Percentiles rank a stretch among this genome's conserved stretches.
These are phyloP conservation scores for Eristalis intricaria DNA, from an alignment of 2,888 invertebrate species.

Conservation along the genomic window DNA sequence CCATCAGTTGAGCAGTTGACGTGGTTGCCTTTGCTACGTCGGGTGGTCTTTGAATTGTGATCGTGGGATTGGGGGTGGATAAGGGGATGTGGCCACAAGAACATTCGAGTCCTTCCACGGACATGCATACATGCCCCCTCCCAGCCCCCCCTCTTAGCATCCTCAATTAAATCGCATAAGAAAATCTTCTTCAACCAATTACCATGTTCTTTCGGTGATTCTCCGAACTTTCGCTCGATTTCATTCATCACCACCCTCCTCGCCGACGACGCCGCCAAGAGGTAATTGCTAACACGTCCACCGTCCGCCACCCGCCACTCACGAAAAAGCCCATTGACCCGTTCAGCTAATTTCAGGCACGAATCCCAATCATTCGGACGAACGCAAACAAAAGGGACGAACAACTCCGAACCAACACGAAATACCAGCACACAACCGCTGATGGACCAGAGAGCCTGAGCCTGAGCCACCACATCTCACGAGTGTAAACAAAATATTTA, in stretches of 20 bases:
- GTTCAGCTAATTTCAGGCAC: constrained; percentile 17
- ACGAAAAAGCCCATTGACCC: constrained; percentile 36
- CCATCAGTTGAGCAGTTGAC: no score
- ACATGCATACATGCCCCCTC: no score
- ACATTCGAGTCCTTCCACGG: no score
- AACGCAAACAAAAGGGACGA: constrained; percentile 19
- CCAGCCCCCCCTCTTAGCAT: no score
- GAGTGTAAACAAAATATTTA: constrained; percentile 50
- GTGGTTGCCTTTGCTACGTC: no score
- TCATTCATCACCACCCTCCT: constrained; percentile 2
- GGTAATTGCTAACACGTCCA: background rate
- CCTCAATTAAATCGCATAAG: background rate
- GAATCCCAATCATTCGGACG: constrained; percentile 22
- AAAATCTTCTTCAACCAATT: background rate
- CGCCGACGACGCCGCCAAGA: background rate
- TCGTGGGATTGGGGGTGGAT: no score
- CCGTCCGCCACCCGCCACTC: background rate
- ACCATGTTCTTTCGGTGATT: background rate
- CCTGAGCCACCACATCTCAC: constrained; percentile 14
- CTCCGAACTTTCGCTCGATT: constrained; percentile 24
- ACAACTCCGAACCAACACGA: background rate
- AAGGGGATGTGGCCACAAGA: no score
- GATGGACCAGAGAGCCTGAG: background rate
- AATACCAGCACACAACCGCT: background rate
- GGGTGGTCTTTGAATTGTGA: no score